Evolutionary conservation across 2,113 vertebrate genomes (phyloP).

Genomic region (Scatophagus argus): DNA sequence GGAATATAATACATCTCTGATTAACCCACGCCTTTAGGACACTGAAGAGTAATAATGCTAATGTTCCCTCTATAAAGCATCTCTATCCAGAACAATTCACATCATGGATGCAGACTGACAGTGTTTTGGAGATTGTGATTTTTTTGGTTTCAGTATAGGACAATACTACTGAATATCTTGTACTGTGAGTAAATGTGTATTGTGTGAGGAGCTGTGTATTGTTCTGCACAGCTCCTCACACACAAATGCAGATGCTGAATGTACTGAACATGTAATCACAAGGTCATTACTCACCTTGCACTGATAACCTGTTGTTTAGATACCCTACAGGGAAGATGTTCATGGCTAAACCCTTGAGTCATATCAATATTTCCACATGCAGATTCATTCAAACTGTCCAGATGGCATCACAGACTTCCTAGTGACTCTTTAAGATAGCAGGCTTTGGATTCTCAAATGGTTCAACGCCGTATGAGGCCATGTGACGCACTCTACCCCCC

Average conservation of each 20-base stretch:
- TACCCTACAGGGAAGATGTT: slow-evolving; percentile 29
- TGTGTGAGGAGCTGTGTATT: slow-evolving; percentile 5
- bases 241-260: slow-evolving; percentile 47
- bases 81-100: background rate
- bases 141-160: background rate
- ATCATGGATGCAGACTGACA: background rate
- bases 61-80: background rate
- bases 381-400: slow-evolving; percentile 51
- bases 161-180: background rate
- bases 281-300: slow-evolving; percentile 42
- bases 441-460: slow-evolving; percentile 27
- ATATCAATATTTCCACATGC: slow-evolving; percentile 34
- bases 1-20: slow-evolving; percentile 58
- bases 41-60: slow-evolving; percentile 15
- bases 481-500: slow-evolving; percentile 43
- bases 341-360: slow-evolving; percentile 36
- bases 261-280: slow-evolving; percentile 22
- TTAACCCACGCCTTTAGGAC: slow-evolving; percentile 50
- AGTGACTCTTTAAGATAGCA: slow-evolving; percentile 51
- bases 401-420: slow-evolving; percentile 61
- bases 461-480: slow-evolving; percentile 46
- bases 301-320: slow-evolving; percentile 23
- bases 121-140: background rate
- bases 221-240: slow-evolving; percentile 39
- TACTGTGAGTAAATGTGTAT: background rate